Percentiles rank a stretch among this genome's conserved stretches.
Conservation (phyloP, 1,140 invertebrate species). For the Drosophila bocqueti region DNA sequence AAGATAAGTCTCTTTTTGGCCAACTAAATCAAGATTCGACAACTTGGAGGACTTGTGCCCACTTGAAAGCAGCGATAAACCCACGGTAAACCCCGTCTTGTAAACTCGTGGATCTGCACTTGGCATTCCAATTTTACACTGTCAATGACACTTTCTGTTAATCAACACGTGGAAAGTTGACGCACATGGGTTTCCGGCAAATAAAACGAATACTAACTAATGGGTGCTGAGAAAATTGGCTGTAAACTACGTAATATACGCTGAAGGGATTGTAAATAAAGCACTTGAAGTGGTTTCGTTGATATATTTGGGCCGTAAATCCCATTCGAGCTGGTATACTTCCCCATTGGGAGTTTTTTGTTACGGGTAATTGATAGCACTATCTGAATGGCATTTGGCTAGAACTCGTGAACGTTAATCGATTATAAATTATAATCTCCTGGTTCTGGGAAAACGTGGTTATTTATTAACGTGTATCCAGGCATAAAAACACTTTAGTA, state of each 20-base stretch:
- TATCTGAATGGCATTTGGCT: constrained; percentile 32
- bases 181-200: constrained; percentile 6
- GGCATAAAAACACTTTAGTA: not conserved
- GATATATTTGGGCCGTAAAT: constrained; percentile 24
- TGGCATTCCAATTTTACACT: not conserved
- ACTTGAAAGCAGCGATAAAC: constrained; percentile 15
- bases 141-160: constrained; percentile 6
- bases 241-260: not conserved
- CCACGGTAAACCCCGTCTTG: constrained; percentile 3
- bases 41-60: constrained; percentile 6
- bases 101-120: constrained; percentile 14
- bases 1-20: constrained; percentile 17
- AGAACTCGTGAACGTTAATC: constrained; percentile 33
- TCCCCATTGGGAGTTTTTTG: constrained; percentile 25
- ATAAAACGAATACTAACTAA: not conserved
- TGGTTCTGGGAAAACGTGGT: not conserved
- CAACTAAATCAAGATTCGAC: constrained; percentile 26
- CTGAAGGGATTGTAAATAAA: constrained; percentile 3
- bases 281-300: constrained; percentile 12
- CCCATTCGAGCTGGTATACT: not conserved
- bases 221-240: not conserved
- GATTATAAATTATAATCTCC: constrained; percentile 11
- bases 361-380: constrained; percentile 24
- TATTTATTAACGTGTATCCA: not conserved
- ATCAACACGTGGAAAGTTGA: constrained; percentile 15